Evolutionary conservation across 2,113 vertebrate genomes (phyloP).

Genomic region (Eublepharis macularius): DNA sequence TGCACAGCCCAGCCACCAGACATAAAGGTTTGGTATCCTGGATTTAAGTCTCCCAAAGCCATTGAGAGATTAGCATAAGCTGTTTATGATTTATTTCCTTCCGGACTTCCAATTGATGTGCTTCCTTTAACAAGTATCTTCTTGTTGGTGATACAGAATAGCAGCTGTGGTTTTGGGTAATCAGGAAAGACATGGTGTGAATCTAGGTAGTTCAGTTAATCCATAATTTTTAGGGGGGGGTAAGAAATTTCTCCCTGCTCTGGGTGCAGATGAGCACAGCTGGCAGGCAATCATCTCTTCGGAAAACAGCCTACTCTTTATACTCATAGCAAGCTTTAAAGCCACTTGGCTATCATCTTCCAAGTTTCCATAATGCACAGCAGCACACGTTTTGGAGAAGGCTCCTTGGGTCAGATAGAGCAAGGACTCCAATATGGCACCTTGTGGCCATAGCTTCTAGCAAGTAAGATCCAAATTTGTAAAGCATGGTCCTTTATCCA

Average conservation of each 20-base stretch:
- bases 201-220: not conserved
- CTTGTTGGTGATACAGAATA: not conserved
- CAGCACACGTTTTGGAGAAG: too few species aligned
- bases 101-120: not conserved
- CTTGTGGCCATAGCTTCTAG: too few species aligned
- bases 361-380: too few species aligned
- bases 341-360: too few species aligned
- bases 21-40: not conserved
- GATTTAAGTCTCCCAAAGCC: not conserved
- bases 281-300: not conserved
- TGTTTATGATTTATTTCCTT: not conserved
- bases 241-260: not conserved
- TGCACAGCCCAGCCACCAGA: not conserved
- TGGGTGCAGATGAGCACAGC: not conserved
- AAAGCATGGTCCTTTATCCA: too few species aligned
- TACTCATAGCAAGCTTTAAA: too few species aligned
- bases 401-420: too few species aligned
- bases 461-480: too few species aligned
- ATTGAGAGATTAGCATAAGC: not conserved
- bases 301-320: too few species aligned
- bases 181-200: not conserved
- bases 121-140: not conserved
- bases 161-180: not conserved
- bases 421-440: too few species aligned
- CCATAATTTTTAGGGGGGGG: not conserved